Conservation (phyloP, 2,113 vertebrate species). For the Ahaetulla prasina region DNA sequence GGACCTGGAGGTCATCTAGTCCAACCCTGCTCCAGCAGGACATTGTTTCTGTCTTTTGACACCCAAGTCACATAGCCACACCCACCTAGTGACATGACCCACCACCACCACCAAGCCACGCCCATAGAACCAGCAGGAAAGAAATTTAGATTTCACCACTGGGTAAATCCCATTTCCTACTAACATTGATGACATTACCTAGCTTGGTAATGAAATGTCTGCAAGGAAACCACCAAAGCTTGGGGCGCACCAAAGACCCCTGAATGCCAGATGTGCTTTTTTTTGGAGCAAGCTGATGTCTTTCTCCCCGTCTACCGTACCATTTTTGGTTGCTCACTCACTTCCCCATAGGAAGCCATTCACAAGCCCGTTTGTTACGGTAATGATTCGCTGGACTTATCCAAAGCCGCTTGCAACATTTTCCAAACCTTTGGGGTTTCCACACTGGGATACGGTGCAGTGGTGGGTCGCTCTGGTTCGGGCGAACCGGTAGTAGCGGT, state of each 20-base stretch:
- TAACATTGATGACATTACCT: neutral
- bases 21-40: no score
- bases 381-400: accelerated
- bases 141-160: no score
- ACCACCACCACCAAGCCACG: no score
- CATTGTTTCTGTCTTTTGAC: no score
- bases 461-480: no score
- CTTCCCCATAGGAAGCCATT: neutral
- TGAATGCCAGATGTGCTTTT: neutral
- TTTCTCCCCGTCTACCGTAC: neutral
- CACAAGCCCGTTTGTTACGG: no score
- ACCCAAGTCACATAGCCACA: no score
- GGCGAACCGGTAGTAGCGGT: no score
- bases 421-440: neutral
- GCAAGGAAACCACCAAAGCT: neutral
- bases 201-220: neutral
- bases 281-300: neutral
- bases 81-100: no score
- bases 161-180: neutral
- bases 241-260: no score
- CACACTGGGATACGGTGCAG: neutral
- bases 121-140: no score
- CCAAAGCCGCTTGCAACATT: neutral
- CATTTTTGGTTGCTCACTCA: neutral
- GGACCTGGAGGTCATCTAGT: no score